Evolutionary conservation across 2,888 invertebrate species (phyloP).

Genomic region (Ischnura elegans): DNA sequence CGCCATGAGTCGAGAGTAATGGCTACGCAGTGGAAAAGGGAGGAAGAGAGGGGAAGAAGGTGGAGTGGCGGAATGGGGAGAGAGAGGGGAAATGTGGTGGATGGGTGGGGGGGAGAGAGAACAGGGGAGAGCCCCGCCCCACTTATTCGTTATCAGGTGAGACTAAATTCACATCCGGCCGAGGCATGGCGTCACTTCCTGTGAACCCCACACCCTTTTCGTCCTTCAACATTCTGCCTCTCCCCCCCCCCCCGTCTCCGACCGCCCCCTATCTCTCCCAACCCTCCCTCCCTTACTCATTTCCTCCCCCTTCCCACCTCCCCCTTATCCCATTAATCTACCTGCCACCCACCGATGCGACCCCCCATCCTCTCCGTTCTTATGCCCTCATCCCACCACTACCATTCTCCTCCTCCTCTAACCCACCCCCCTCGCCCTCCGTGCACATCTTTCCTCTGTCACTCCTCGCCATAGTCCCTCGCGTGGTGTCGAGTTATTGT

Average conservation of each 20-base stretch:
- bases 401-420: neutral
- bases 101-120: neutral
- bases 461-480: neutral
- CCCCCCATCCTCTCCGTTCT: neutral
- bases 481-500: neutral
- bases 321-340: neutral
- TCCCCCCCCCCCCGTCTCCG: no score
- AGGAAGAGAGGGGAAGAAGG: neutral
- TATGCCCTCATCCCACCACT: neutral
- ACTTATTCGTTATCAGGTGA: conserved; percentile 66
- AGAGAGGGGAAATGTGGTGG: neutral
- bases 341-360: neutral
- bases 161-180: conserved; percentile 64
- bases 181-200: conserved; percentile 57
- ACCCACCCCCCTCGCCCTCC: neutral
- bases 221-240: neutral
- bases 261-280: neutral
- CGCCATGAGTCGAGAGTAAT: conserved; percentile 32
- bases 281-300: neutral
- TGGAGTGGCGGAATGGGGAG: neutral
- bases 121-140: conserved; percentile 28
- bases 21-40: conserved; percentile 34
- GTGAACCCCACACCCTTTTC: conserved; percentile 41
- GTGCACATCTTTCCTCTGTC: neutral
- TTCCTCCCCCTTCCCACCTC: neutral